Base-by-base conservation (phyloP, 2,888 invertebrate species). In the Megalurothrips usitatus region DNA sequence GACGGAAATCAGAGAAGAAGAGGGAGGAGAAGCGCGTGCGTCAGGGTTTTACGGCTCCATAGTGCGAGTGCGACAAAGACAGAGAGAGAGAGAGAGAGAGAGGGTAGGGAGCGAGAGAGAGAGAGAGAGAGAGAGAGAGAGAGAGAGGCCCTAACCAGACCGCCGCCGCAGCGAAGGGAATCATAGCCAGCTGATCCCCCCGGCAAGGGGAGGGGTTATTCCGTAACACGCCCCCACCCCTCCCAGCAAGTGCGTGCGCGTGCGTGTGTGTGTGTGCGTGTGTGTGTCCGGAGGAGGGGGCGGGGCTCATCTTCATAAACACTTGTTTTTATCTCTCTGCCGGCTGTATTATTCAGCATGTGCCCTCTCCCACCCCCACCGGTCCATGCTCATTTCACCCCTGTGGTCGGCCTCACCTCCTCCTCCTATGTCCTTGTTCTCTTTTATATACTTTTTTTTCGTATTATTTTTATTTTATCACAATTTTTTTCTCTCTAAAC, bases 21-120 rank as follows among this genome's bases (percentile, higher is more conserved):
- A 78, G 82, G 79, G 79, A 82, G 80, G 80, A 78, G 79, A 48
- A 81, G 80, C 34, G 80, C 75, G 81, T 48, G 82, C 79, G 79
- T 81, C 79, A n/a, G n/a, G 81, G 81, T 80, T 82, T 78, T 75
- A 79, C 78, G 79, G 68, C 47, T 79, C 43, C n/a, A 49, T 23
- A 78, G 79, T n/a, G 81, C 34, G 48, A 19, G 47, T 49, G 23
- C 14, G 79, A 47, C 47, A 19, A 9, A n/a, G 49, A 49, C 8
- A 58, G 4, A 34, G 79, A 78, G 28, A 78, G 52, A 58, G 78
- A 47, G 34, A 48, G 47, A 78, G 26, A 78, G 78, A 19, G 43
- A 43, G 3, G 6, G 34, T n/a, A 43, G 2, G 6, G 3, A 43
- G 34, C 2, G 34, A 43, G 34, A 43, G 3, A 43, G 34, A 43